Conservation (phyloP, 2,888 invertebrate genomes). For the Lissonota sp. region DNA sequence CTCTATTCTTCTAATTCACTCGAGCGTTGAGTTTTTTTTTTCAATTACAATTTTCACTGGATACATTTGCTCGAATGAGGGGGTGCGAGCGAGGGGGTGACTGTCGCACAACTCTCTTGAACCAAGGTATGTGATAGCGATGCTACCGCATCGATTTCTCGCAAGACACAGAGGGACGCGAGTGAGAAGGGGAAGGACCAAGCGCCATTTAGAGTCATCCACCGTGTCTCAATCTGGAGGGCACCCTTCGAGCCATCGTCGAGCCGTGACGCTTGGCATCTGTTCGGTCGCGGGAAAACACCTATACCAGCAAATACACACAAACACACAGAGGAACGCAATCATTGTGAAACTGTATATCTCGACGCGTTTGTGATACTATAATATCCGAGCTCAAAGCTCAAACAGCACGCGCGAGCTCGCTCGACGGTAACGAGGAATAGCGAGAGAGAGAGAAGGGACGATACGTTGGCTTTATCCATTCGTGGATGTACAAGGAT, state of each 20-base stretch:
- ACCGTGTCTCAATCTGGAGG: constrained; percentile 82
- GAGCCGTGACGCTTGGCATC: constrained; percentile 84
- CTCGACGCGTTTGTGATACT: constrained; percentile 29
- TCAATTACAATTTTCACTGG: constrained; percentile 42
- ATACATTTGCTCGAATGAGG: constrained; percentile 29
- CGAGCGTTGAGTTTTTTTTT: constrained; percentile 22
- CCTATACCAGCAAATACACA: constrained; percentile 25
- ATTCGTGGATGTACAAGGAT: constrained; percentile 33
- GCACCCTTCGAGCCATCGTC: constrained; percentile 81
- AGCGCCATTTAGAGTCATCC: constrained; percentile 83
- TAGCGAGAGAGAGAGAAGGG: constrained; percentile 49
- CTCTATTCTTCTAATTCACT: constrained; percentile 17
- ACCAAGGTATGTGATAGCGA: constrained; percentile 30
- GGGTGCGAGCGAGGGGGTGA: constrained; percentile 8
- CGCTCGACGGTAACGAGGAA: constrained; percentile 65
- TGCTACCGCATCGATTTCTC: constrained; percentile 64
- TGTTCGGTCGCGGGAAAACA: constrained; percentile 74
- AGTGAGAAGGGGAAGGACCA: constrained; percentile 68
- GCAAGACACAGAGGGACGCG: constrained; percentile 47
- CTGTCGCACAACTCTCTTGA: not conserved
- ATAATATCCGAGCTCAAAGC: constrained; percentile 36
- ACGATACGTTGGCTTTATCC: constrained; percentile 35
- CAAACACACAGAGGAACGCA: not conserved
- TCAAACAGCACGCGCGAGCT: constrained; percentile 48
- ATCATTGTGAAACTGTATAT: constrained; percentile 21